Evolutionary conservation across 92 coral and sea anemone genomes (phyloP).

Genomic region (Zoanthus sansibaricus): DNA sequence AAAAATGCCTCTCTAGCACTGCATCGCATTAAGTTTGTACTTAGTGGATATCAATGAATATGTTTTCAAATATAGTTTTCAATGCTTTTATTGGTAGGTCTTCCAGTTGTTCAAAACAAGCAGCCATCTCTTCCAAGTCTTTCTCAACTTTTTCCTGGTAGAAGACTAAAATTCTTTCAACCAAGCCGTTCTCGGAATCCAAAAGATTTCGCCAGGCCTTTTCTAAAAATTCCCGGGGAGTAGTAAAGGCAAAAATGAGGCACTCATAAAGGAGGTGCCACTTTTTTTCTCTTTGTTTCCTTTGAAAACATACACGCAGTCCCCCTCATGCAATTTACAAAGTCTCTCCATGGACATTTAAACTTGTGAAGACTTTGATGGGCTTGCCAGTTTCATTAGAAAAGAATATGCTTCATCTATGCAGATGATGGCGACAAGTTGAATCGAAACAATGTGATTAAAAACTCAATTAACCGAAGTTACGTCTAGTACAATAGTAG

Average conservation of each 20-base stretch:
- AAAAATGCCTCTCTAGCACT: conserved; percentile 1
- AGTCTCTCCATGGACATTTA: conserved; percentile 44
- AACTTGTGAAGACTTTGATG: background rate
- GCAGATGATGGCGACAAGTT: conserved; percentile 35
- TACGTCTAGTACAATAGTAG: conserved; percentile 1
- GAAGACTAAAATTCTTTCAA: conserved; percentile 48
- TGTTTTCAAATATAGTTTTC: conserved; percentile 11
- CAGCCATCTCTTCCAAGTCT: conserved; percentile 18
- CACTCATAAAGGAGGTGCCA: too few relatives aligned
- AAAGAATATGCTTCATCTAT: conserved; percentile 48
- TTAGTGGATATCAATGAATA: background rate
- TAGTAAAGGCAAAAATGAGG: background rate
- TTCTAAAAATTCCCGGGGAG: conserved; percentile 38
- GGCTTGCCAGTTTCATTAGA: background rate
- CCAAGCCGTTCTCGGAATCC: conserved; percentile 20
- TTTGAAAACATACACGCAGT: conserved; percentile 19
- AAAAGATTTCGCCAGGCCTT: conserved; percentile 36
- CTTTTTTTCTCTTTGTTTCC: conserved; percentile 34
- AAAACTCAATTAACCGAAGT: conserved; percentile 36
- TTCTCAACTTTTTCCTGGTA: background rate
- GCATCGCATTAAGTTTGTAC: background rate
- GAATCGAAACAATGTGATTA: conserved; percentile 36
- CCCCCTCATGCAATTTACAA: conserved; percentile 40
- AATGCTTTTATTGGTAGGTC: conserved; percentile 12
- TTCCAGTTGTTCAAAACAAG: conserved; percentile 13